Conservation (phyloP, 2,888 invertebrate genomes). For the Drosophila subsilvestris region DNA sequence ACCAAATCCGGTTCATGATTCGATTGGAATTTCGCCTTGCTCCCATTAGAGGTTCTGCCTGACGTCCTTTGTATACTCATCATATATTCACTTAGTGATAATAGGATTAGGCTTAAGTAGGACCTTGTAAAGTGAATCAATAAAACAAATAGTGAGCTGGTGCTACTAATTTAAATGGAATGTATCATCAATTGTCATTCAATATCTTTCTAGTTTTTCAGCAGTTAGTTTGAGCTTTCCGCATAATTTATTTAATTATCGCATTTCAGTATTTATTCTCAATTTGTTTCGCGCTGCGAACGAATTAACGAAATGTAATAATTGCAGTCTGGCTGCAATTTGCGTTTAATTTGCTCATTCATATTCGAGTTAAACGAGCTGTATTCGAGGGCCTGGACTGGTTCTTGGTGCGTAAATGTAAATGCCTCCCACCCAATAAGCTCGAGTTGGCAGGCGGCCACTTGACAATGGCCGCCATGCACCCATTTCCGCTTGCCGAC, state of each 20-base stretch:
- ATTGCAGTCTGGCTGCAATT: conserved; percentile 33
- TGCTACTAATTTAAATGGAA: neutral
- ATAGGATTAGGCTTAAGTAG: neutral
- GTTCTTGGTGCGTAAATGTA: neutral
- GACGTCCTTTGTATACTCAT: neutral
- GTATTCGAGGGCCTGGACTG: conserved; percentile 47
- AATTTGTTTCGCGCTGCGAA: conserved; percentile 7
- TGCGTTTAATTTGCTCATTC: conserved; percentile 34
- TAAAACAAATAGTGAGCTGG: neutral
- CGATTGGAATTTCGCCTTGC: conserved; percentile 37
- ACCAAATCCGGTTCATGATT: conserved; percentile 59
- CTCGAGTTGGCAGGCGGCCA: conserved; percentile 20
- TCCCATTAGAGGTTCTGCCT: conserved; percentile 6
- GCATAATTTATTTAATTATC: conserved; percentile 14
- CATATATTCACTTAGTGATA: neutral
- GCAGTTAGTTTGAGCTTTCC: neutral
- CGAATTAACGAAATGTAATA: conserved; percentile 27
- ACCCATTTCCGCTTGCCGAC: neutral
- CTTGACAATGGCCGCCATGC: conserved; percentile 43
- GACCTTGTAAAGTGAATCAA: too few species aligned
- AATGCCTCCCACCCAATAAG: conserved; percentile 19
- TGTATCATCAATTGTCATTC: neutral
- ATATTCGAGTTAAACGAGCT: conserved; percentile 42
- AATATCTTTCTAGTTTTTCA: too few species aligned
- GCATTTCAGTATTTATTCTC: neutral